Conservation (phyloP, 1,140 invertebrate species). For the Ceratina calcarata region DNA sequence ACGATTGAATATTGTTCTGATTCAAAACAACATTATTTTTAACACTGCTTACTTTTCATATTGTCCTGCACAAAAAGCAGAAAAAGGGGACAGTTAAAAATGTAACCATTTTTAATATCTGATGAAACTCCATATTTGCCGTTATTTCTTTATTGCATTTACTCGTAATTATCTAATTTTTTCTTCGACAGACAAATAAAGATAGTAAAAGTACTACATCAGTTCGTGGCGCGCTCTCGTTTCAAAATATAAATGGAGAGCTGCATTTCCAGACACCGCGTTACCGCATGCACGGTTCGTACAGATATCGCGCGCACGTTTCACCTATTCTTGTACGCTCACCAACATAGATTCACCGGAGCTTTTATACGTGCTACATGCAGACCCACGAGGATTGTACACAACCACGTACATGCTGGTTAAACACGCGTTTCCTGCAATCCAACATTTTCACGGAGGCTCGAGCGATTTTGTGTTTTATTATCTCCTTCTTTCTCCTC, state of each 20-base stretch:
- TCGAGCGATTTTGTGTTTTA: conserved; percentile 1
- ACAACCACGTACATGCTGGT: neutral
- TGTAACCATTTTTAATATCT: too few species aligned
- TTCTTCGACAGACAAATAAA: neutral
- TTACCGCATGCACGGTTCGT: neutral
- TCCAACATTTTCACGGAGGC: conserved; percentile 1
- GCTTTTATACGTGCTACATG: neutral
- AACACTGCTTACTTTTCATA: too few species aligned
- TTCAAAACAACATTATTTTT: too few species aligned
- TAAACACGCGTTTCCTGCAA: neutral
- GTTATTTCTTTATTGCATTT: neutral
- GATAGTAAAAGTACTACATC: neutral
- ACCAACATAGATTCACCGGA: neutral
- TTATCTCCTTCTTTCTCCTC: neutral
- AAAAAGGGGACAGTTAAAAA: too few species aligned
- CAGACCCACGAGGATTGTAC: neutral
- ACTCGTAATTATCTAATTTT: neutral
- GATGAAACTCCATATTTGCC: neutral
- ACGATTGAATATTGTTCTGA: too few species aligned
- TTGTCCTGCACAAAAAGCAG: too few species aligned
- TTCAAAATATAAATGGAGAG: conserved; percentile 2
- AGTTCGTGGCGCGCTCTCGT: neutral
- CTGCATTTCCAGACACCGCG: neutral
- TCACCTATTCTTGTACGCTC: neutral
- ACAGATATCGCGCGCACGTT: neutral